A percentile compares a stretch with the other conserved stretches of the same genome.
phyloP scores from a whole-genome alignment of 2,797 vertebrate genomes.

The Ptychobarbus kaznakovi region DNA sequence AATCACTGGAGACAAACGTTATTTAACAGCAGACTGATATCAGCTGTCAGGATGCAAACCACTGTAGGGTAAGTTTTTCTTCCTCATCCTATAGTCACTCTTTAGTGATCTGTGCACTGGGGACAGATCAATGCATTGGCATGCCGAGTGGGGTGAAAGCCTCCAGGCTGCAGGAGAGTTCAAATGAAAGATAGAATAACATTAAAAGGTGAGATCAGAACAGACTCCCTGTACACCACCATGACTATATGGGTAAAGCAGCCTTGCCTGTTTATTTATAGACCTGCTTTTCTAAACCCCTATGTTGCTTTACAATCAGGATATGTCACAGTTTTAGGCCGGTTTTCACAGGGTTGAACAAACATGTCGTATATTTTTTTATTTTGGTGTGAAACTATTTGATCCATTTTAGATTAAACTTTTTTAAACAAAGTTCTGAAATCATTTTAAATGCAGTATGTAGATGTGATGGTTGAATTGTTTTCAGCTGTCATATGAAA shows the following conservation, averaged over 20 bases:
- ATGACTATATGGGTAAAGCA: conserved; percentile 47
- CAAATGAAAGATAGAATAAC: conserved; percentile 46
- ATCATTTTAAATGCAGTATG: neutral
- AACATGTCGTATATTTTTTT: neutral
- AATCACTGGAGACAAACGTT: conserved; percentile 14
- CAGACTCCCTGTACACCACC: conserved; percentile 41
- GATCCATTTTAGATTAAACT: neutral
- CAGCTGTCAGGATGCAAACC: neutral
- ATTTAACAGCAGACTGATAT: conserved; percentile 28
- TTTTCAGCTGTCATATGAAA: neutral
- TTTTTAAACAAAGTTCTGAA: neutral
- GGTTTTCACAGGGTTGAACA: conserved; percentile 16
- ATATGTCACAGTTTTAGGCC: conserved; percentile 1
- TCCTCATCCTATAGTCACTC: conserved; percentile 25
- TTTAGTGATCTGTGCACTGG: conserved; percentile 2
- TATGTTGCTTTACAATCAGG: conserved; percentile 29
- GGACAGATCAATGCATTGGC: conserved; percentile 27
- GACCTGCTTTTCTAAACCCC: conserved; percentile 31
- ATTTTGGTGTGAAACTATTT: neutral
- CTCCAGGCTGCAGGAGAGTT: conserved; percentile 35
- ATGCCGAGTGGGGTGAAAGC: conserved; percentile 4
- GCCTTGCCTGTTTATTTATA: conserved; percentile 52
- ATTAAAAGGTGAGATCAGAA: conserved; percentile 47
- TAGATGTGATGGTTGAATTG: neutral
- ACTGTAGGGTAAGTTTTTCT: neutral